Evolutionary conservation across 1,140 invertebrate species (phyloP).

Genomic region (Drosophila funebris): DNA sequence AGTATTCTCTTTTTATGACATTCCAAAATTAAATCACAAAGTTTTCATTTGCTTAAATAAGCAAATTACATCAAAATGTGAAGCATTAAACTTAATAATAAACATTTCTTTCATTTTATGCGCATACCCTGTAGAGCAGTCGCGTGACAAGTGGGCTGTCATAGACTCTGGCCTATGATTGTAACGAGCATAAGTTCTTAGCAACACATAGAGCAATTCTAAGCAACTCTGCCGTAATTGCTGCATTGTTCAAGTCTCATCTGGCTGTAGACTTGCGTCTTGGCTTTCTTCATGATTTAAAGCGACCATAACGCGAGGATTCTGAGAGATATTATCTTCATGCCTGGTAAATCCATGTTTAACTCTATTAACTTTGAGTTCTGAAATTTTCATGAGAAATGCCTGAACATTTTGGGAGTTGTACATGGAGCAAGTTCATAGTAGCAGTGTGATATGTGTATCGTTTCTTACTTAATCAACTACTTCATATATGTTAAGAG

Average conservation of each 20-base stretch:
- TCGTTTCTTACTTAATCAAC: too few relatives aligned
- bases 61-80: conserved; percentile 1
- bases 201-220: too few relatives aligned
- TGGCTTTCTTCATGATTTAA: too few relatives aligned
- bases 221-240: too few relatives aligned
- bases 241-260: too few relatives aligned
- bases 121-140: not conserved
- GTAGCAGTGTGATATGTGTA: too few relatives aligned
- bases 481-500: too few relatives aligned
- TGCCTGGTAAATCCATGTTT: not conserved
- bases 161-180: too few relatives aligned
- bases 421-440: not conserved
- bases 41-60: not conserved
- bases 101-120: conserved; percentile 3
- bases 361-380: not conserved
- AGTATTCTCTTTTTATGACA: not conserved
- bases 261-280: too few relatives aligned
- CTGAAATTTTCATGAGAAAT: not conserved
- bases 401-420: not conserved
- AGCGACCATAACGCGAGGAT: not conserved
- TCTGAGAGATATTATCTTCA: not conserved
- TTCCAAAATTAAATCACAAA: not conserved
- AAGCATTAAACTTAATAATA: conserved; percentile 1
- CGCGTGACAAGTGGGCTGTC: too few relatives aligned
- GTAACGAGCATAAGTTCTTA: too few relatives aligned